Base-by-base conservation (phyloP, 2,888 invertebrate species). In the Drosophila rubida region DNA sequence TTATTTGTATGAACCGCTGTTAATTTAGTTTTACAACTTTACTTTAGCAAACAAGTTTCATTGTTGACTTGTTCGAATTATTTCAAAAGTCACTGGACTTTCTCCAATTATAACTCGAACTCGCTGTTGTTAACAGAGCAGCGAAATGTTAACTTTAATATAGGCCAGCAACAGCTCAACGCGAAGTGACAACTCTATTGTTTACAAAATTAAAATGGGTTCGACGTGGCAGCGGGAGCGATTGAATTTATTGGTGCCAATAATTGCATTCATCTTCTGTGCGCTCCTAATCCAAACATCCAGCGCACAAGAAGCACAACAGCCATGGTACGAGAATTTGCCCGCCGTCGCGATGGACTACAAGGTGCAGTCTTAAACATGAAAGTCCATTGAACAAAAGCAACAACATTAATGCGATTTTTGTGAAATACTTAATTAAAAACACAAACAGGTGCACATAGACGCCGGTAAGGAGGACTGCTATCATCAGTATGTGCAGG, bases 271-370 rank as follows among this genome's bases (percentile, higher is more conserved):
- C 16, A 63, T 87, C 65, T 78, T 60, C 46, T 62, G 70, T 54
- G 54, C 69, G 30, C 42, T 54, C 11, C 35, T 77, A 16, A 69
- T 80, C 14, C 64, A 73, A 37, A 78, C 74, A 62, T 69, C 62
- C 19, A 64, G 53, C 23, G 88, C 88, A 8, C 87, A 91, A 59
- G 92, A 94, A 72, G 91, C 94, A 11, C 93, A 94, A 35, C 93
- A 94, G 80, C 96, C 96, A 90, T 96, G 96, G 96, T 96, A 96
- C 91, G 97, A 97, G 91, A 95, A 95, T 79, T 92, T 96, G 60
- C 98, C 98, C 9, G 98, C 98, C 8, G 97, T 97, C 30, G 97
- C 97, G 1, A 97, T 98, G 96, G 98, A 98, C 90, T 98, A 98
- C 91, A 98, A 98, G 93, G 96, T 77, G 48, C 22, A 35, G 35